Conservation (phyloP, 1,140 invertebrate species). For the Ptiloglossa arizonensis region DNA sequence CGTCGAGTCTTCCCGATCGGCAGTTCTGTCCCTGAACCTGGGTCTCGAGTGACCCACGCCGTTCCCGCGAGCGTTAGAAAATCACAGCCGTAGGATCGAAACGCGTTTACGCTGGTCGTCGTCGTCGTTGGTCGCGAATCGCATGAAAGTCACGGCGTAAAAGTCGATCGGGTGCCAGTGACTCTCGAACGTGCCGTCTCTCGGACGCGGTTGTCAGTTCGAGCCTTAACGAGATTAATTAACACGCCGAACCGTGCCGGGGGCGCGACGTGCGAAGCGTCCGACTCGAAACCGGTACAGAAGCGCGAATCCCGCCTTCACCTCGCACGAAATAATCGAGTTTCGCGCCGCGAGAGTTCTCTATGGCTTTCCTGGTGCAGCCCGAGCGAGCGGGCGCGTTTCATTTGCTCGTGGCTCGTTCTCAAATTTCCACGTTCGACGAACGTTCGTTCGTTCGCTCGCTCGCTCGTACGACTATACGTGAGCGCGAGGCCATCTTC, state of each 20-base stretch:
- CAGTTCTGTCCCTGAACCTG: no score
- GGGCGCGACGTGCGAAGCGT: slow-evolving; percentile 26
- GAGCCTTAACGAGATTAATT: slow-evolving; percentile 48
- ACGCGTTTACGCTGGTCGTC: no score
- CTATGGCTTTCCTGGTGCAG: slow-evolving; percentile 32
- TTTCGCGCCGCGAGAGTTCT: slow-evolving; percentile 25
- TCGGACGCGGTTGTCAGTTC: slow-evolving; percentile 30
- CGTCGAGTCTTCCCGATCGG: no score
- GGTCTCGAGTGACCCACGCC: no score
- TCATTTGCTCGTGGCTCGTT: slow-evolving; percentile 36
- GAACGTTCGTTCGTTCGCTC: no score
- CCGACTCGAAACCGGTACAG: slow-evolving; percentile 42
- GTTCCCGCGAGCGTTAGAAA: no score
- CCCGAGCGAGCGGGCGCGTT: slow-evolving; percentile 24
- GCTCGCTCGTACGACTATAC: no score
- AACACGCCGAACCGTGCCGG: slow-evolving; percentile 35
- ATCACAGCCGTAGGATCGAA: no score
- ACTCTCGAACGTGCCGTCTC: slow-evolving; percentile 21
- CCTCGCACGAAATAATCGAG: slow-evolving; percentile 45
- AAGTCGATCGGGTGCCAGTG: slow-evolving; percentile 27
- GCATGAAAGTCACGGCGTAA: slow-evolving; percentile 6
- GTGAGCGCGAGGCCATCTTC: no score
- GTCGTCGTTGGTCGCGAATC: neutral
- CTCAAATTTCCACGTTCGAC: slow-evolving; percentile 47
- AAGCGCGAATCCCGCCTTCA: slow-evolving; percentile 33